A percentile compares a stretch with the other conserved stretches of the same genome.
phyloP scores from a whole-genome alignment of 2,888 invertebrate genomes.

The Eilema sororculum region DNA sequence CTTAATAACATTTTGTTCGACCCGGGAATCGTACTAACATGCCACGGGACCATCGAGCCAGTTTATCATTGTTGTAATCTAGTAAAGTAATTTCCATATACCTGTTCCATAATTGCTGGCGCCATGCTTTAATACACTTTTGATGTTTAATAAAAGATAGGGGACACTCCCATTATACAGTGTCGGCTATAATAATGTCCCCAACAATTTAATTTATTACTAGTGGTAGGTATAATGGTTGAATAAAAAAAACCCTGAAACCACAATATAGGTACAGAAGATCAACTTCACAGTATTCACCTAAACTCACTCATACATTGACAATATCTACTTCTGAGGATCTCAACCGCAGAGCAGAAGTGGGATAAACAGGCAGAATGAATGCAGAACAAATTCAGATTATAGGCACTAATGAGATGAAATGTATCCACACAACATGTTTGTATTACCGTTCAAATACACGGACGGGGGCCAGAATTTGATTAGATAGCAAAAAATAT shows the following conservation, averaged over 20 bases:
- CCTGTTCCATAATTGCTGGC: neutral
- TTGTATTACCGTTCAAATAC: too few relatives aligned
- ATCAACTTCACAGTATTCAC: neutral
- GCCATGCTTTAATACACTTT: neutral
- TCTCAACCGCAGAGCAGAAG: neutral
- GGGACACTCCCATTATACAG: conserved; percentile 1
- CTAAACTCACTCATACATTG: neutral
- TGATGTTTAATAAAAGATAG: conserved; percentile 1
- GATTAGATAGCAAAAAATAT: too few relatives aligned
- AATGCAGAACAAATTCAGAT: neutral
- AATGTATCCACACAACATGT: too few relatives aligned
- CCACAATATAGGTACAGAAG: neutral
- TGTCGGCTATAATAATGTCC: conserved; percentile 1
- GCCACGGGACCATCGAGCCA: neutral
- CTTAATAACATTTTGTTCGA: neutral
- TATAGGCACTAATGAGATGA: too few relatives aligned
- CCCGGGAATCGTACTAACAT: neutral
- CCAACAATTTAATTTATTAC: conserved; percentile 1
- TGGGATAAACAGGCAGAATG: neutral
- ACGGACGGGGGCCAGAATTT: too few relatives aligned
- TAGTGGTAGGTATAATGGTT: neutral
- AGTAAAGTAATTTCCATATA: neutral
- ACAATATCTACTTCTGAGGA: neutral
- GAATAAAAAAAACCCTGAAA: neutral
- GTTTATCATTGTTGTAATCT: conserved; percentile 4